Conservation (phyloP, 2,113 vertebrate species). For the Chunga burmeisteri region DNA sequence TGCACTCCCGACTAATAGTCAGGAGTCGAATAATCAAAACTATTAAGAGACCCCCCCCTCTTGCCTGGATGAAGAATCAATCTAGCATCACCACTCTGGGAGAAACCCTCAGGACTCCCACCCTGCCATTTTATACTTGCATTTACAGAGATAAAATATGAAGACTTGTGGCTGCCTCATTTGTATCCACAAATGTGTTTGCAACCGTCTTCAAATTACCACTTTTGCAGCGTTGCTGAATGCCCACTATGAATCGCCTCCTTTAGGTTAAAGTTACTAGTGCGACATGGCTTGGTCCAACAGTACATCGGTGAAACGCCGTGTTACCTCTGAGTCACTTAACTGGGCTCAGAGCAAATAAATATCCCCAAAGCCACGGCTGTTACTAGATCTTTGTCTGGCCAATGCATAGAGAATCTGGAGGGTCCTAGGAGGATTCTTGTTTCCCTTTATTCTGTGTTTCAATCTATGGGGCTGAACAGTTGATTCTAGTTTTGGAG, state of each 20-base stretch:
- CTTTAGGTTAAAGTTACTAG: background rate
- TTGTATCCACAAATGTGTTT: background rate
- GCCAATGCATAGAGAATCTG: slow-evolving; percentile 17
- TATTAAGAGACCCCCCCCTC: fast-evolving
- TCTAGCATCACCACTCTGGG: background rate
- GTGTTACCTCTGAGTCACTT: slow-evolving; percentile 10
- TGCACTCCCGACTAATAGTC: background rate
- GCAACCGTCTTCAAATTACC: background rate
- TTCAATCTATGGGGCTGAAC: slow-evolving; percentile 24
- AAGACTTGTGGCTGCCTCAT: background rate
- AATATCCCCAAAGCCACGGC: slow-evolving; percentile 35
- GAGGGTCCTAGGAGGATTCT: slow-evolving; percentile 31
- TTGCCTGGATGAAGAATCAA: background rate
- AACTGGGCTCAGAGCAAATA: slow-evolving; percentile 13
- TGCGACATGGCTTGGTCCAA: background rate
- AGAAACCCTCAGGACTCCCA: background rate
- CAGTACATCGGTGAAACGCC: background rate
- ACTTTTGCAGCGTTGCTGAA: background rate
- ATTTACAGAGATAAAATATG: background rate
- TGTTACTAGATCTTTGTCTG: slow-evolving; percentile 69
- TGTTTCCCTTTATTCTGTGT: background rate
- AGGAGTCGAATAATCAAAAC: background rate
- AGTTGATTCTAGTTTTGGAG: slow-evolving; percentile 52
- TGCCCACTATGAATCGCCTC: background rate
- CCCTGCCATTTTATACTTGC: background rate